phyloP scores from a whole-genome alignment of 1,140 invertebrate genomes.

The Zaprionus inermis region DNA sequence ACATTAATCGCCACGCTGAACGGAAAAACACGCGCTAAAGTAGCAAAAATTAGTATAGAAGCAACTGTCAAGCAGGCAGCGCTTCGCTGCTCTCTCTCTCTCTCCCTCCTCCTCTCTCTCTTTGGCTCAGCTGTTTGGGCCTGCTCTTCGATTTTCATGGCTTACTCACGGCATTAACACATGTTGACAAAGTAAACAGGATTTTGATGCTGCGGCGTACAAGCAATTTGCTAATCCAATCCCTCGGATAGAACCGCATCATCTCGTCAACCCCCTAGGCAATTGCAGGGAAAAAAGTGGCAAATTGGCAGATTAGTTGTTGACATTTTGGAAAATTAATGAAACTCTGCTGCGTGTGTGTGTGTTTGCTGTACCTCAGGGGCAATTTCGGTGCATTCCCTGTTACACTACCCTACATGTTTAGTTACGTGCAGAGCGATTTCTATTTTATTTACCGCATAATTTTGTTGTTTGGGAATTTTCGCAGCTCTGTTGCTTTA shows the following conservation, averaged over 20 bases:
- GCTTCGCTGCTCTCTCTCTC: not conserved
- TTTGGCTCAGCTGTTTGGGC: slow-evolving; percentile 40
- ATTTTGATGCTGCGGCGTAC: slow-evolving; percentile 71
- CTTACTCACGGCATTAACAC: slow-evolving; percentile 73
- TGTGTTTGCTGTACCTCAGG: slow-evolving; percentile 36
- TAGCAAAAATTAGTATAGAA: slow-evolving; percentile 45
- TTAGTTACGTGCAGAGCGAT: slow-evolving; percentile 3
- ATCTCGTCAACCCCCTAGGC: not conserved
- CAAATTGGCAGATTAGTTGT: slow-evolving; percentile 82
- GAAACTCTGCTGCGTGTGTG: slow-evolving; percentile 53
- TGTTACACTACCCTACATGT: not conserved
- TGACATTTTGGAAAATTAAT: slow-evolving; percentile 82
- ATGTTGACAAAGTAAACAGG: slow-evolving; percentile 83
- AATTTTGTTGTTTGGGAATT: slow-evolving; percentile 55
- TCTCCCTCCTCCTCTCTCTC: not conserved
- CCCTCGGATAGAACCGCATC: slow-evolving; percentile 2
- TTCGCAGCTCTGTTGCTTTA: slow-evolving; percentile 54
- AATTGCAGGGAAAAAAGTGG: slow-evolving; percentile 52
- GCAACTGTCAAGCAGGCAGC: slow-evolving; percentile 20
- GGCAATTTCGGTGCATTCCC: slow-evolving; percentile 35
- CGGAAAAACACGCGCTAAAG: slow-evolving; percentile 58
- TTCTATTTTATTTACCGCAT: slow-evolving; percentile 66
- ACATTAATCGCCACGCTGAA: slow-evolving; percentile 71
- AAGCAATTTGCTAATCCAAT: slow-evolving; percentile 59
- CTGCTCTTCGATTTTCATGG: slow-evolving; percentile 68